Percentiles rank a stretch among this genome's conserved stretches.
These are phyloP conservation scores for Pangasianodon hypophthalmus DNA, from an alignment of 2,113 vertebrate genomes.

Conservation along the genomic window DNA sequence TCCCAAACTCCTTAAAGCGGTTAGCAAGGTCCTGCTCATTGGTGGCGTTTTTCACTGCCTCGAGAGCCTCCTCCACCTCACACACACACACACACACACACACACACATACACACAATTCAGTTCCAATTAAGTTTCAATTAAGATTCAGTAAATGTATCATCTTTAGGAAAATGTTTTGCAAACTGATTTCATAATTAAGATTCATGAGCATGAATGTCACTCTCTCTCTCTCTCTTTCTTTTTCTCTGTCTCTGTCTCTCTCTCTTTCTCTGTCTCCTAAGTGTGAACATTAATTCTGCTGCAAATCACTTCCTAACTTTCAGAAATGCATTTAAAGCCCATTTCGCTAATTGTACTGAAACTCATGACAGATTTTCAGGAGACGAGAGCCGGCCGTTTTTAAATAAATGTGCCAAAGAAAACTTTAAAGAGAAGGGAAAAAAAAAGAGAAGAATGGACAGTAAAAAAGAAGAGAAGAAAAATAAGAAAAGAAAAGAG, in stretches of 20 bases:
- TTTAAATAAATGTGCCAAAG: not conserved
- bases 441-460: not conserved
- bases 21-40: constrained; percentile 97
- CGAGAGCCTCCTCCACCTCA: constrained; percentile 93
- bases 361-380: not conserved
- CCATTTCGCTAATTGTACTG: constrained; percentile 13
- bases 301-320: not conserved
- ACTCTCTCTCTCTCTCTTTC: not conserved
- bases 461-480: not conserved
- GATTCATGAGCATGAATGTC: not conserved
- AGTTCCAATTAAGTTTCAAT: not conserved
- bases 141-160: not conserved
- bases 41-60: constrained; percentile 94
- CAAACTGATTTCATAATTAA: constrained; percentile 16
- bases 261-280: not conserved
- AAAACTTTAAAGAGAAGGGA: not conserved
- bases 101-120: constrained; percentile 30
- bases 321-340: not conserved
- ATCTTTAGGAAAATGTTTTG: not conserved
- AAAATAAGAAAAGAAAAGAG: not conserved
- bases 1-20: constrained; percentile 98
- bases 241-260: not conserved
- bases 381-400: not conserved
- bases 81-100: constrained; percentile 43
- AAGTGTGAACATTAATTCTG: not conserved